These are phyloP conservation scores for Phrynosoma blainvillii DNA, from an alignment of 2,113 vertebrate species.

Conservation along the genomic window DNA sequence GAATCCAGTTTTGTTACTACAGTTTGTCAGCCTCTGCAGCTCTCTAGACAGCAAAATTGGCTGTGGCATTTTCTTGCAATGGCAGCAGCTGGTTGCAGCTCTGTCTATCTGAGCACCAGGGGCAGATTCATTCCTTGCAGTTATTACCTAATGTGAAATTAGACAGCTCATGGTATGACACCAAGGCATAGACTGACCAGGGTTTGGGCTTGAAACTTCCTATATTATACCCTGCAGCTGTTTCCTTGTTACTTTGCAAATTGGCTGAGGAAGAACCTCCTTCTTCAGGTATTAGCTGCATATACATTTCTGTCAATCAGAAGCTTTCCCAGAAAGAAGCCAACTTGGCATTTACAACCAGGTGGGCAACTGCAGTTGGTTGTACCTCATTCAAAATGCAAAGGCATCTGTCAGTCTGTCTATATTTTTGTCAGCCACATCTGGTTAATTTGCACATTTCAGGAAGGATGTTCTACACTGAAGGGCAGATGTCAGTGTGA, in stretches of 20 bases:
- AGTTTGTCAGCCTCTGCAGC: not conserved
- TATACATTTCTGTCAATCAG: slow-evolving; percentile 17
- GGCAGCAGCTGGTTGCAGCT: not conserved
- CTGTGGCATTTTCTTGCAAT: not conserved
- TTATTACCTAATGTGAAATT: not conserved
- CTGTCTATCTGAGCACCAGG: not conserved
- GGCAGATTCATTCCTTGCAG: not conserved
- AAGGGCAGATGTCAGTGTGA: slow-evolving; percentile 22
- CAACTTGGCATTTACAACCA: not conserved
- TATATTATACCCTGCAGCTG: not conserved
- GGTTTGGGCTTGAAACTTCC: not conserved
- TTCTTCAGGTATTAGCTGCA: slow-evolving; percentile 15
- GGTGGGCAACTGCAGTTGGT: slow-evolving; percentile 10
- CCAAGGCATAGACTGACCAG: not conserved
- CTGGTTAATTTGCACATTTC: slow-evolving; percentile 34
- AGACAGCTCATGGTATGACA: not conserved
- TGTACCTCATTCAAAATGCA: slow-evolving; percentile 31
- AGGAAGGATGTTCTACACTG: slow-evolving; percentile 12
- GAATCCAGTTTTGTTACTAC: not conserved
- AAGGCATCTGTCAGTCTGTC: slow-evolving; percentile 36
- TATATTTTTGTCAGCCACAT: slow-evolving; percentile 27
- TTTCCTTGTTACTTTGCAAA: slow-evolving; percentile 2
- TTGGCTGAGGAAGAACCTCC: not conserved
- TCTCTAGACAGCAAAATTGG: not conserved
- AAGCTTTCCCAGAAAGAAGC: not conserved